Base-by-base conservation (phyloP, 1,140 invertebrate genomes). In the Tribolium castaneum region DNA sequence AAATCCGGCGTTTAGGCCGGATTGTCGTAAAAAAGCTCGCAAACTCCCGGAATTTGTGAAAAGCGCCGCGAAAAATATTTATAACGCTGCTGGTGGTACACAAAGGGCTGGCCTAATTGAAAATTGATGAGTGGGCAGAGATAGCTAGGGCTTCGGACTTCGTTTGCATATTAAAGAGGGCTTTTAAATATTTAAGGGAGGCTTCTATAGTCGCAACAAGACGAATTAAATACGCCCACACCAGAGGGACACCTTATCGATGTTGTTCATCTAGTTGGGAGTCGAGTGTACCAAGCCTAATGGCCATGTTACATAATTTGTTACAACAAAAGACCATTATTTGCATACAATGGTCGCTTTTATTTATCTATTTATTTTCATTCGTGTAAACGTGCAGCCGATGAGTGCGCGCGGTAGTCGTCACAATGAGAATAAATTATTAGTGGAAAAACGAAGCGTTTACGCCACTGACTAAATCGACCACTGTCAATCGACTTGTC, bases 91-190 rank as follows among this genome's bases (percentile, higher is more conserved):
- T 10, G 10, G 49, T 30, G 13, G 71, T 49, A 71, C 52, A 77
- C 66, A 76, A 78, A 80, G 77, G 78, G 77, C 78, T 75, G 76
- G 79, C 76, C 78, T 80, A 82, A 82, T 82, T 82, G 81, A 82
- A 82, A 82, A 82, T 80, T 82, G 81, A 82, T 82, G 79, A 75
- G 75, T 78, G 71, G 77, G 71, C 76, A 70, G 79, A 78, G 76
- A 77, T 59, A 62, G 56, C 34, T 25, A 56, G 35, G 49, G 73
- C 16, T 35, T 4, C 19, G 19, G 35, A 62, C 56, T 30, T 70
- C 72, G 75, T 77, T 77, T 80, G 71, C 79, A 80, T 80, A 80
- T 80, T 80, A 78, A 80, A 80, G 52, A 78, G 54, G 54, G 56
- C 79, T 75, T 76, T 80, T 77, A 78, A 80, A 80, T 80, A 80